phyloP scores from a whole-genome alignment of 2,797 vertebrate species.

The Lutjanus campechanus region DNA sequence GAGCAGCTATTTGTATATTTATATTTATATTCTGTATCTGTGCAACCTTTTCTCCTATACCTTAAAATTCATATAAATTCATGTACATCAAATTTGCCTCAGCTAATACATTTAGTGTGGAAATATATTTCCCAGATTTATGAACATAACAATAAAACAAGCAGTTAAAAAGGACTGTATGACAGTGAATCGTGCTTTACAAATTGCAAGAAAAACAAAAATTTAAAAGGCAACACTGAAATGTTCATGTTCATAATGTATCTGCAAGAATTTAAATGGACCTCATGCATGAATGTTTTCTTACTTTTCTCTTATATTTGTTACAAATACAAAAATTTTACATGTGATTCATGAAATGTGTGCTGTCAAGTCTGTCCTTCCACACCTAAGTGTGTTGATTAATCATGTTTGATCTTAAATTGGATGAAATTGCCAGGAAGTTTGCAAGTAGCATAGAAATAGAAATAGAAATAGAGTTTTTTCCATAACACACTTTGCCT shows the following conservation, averaged over 20 bases:
- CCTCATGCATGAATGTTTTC: too few relatives aligned
- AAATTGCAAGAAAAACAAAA: neutral
- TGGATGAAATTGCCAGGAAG: too few relatives aligned
- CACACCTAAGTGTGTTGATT: too few relatives aligned
- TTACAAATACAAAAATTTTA: too few relatives aligned
- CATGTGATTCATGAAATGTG: too few relatives aligned
- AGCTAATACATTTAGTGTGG: conserved; percentile 1
- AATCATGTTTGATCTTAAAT: too few relatives aligned
- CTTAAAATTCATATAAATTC: neutral
- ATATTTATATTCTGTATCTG: neutral
- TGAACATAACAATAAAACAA: conserved; percentile 1
- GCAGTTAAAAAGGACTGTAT: neutral
- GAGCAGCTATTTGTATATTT: neutral
- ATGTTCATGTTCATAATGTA: neutral
- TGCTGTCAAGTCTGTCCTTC: too few relatives aligned
- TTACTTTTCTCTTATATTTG: too few relatives aligned
- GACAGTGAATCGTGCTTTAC: neutral
- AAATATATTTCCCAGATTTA: neutral
- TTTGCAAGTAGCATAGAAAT: too few relatives aligned
- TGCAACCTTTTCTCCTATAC: neutral
- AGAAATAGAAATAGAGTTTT: too few relatives aligned
- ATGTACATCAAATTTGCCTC: neutral
- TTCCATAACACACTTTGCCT: too few relatives aligned
- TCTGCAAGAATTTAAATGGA: neutral
- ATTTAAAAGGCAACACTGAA: conserved; percentile 2